Base-by-base conservation (phyloP, 1,140 invertebrate species). In the Mycetomoellerius zeteki region DNA sequence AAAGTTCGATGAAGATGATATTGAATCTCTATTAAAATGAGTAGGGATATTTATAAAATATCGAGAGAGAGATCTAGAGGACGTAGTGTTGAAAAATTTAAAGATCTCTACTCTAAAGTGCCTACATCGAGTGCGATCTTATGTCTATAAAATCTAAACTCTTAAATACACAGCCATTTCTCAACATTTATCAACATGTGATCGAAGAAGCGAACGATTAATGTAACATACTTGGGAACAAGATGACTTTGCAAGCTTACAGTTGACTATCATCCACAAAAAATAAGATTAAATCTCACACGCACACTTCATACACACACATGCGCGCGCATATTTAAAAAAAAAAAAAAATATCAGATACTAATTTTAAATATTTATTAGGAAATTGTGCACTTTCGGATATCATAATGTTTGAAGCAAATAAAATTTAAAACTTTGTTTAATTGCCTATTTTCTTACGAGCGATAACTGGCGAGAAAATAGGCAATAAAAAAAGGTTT, bases 111-210 rank as follows among this genome's bases (percentile, higher is more conserved):
- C 1, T 60, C 16, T 72, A 82, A 73, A 73, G 37, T 58, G 10
- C 37, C 67, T 72, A 43, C 27, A n/a, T 43, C 19, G 24, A 33
- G 24, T 82, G 67, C 24, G 43, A 75, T 60, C 69, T 84, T 75
- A 84, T 7, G 47, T 62, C 54, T 84, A 84, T 73, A 33, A 84
- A 84, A 60, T 73, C 54, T 84, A 75, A 8, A 60, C 43, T 75
- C 43, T 84, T 75, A 84, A 73, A 75, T 84, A 84, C 80, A 84
- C 80, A 84, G 54, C 69, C 80, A 84, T 75, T 84, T 84, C 69
- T 84, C 69, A 62, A 82, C 56, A 84, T 84, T 84, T 71, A 81
- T 60, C 50, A 84, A 84, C 2, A 14, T 21, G 27, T 84, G 54
- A 30, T 43, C 65, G 37, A 33, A 60, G 12, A 84, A 84, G 43